A percentile compares a stretch with the other conserved stretches of the same genome.
Evolutionary conservation across 2,113 vertebrate species (phyloP).

Genomic region (Eupsittula cactorum): DNA sequence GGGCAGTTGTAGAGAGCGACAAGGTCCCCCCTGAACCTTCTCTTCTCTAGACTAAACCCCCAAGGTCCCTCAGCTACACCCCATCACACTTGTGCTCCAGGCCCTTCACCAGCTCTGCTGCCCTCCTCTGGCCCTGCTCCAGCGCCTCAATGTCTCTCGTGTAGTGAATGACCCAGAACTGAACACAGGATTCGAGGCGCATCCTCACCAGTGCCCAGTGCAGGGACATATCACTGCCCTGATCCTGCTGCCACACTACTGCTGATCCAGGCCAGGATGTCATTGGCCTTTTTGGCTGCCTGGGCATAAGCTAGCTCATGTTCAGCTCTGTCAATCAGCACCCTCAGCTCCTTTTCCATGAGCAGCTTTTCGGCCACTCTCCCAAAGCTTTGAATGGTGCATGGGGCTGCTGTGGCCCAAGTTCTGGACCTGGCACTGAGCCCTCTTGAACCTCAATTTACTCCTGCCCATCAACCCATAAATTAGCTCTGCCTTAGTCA

Average conservation of each 20-base stretch:
- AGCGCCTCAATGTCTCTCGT: background rate
- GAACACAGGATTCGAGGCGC: background rate
- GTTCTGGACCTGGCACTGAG: background rate
- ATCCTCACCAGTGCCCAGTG: background rate
- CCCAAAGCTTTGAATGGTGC: background rate
- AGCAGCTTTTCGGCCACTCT: background rate
- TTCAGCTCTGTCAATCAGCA: background rate
- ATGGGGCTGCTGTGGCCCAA: background rate
- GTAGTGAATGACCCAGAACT: background rate
- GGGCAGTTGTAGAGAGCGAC: background rate
- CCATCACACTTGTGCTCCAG: fast-evolving
- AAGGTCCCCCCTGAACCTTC: background rate
- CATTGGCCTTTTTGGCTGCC: background rate
- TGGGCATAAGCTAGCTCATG: background rate
- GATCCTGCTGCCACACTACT: background rate
- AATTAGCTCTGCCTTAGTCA: background rate
- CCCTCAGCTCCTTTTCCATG: background rate
- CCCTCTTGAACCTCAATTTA: background rate
- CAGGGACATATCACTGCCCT: background rate
- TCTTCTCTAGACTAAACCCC: background rate
- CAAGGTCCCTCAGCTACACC: background rate
- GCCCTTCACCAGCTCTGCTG: background rate
- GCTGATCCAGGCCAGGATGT: background rate
- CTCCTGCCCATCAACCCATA: background rate
- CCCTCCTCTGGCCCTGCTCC: background rate